Evolutionary conservation across 2,888 invertebrate species (phyloP).

Genomic region (Erebia ligea): DNA sequence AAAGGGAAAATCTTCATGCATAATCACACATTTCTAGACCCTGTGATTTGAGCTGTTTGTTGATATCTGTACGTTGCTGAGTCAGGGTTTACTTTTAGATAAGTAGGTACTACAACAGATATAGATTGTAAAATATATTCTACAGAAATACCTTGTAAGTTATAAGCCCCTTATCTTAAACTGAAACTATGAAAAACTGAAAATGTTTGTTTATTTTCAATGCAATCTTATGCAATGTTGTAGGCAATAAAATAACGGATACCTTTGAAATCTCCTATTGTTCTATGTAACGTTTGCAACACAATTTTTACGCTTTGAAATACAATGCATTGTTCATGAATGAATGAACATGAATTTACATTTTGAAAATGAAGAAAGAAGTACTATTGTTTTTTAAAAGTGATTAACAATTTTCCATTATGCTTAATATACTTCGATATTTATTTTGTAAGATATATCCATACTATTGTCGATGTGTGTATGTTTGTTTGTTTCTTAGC

Average conservation of each 20-base stretch:
- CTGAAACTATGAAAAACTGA: background rate
- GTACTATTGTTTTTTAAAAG: background rate
- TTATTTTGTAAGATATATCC: too few species aligned
- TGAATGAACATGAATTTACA: constrained; percentile 1
- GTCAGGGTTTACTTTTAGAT: too few species aligned
- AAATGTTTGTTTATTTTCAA: background rate
- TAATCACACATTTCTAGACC: too few species aligned
- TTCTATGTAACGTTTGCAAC: background rate
- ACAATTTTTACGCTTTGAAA: constrained; percentile 7
- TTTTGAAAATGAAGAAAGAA: background rate
- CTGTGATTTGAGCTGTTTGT: too few species aligned
- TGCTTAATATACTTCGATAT: too few species aligned
- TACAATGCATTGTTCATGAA: constrained; percentile 7
- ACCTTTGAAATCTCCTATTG: constrained; percentile 19
- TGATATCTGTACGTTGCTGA: too few species aligned
- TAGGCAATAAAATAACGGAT: constrained; percentile 7
- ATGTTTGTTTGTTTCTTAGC: background rate
- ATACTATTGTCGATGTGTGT: background rate
- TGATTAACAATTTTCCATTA: background rate
- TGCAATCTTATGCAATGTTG: constrained; percentile 3
- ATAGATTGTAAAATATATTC: background rate
- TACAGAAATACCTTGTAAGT: background rate
- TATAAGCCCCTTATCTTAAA: background rate
- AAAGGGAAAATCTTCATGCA: too few species aligned
- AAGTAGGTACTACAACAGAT: too few species aligned